These are phyloP conservation scores for Helarctos malayanus DNA, from an alignment of 2,797 vertebrate genomes.

Conservation along the genomic window DNA sequence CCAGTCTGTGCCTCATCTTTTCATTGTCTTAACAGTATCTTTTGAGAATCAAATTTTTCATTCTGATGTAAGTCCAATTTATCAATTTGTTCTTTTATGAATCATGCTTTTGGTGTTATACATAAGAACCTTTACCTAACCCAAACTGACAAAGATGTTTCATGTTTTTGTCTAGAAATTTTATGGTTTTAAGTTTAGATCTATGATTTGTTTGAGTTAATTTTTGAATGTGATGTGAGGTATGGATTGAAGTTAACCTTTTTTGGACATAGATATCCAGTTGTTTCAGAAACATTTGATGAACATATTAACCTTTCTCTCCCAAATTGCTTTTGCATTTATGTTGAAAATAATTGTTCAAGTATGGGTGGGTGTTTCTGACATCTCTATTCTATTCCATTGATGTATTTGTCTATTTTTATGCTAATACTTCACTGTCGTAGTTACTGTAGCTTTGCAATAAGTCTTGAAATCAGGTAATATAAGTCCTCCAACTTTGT, in stretches of 20 bases:
- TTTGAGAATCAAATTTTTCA: neutral
- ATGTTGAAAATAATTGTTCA: constrained; percentile 3
- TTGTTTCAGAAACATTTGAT: constrained; percentile 37
- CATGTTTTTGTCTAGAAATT: neutral
- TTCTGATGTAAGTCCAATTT: neutral
- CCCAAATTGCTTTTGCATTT: neutral
- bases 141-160: neutral
- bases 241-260: neutral
- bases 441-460: neutral
- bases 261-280: neutral
- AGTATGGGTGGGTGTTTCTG: neutral
- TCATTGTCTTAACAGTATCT: neutral
- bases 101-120: neutral
- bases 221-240: neutral
- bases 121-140: neutral
- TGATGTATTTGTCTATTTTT: neutral
- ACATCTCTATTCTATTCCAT: neutral
- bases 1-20: neutral
- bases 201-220: neutral
- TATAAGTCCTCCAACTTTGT: neutral
- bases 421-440: neutral
- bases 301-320: neutral
- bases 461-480: neutral
- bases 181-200: neutral
- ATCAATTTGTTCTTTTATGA: neutral